phyloP scores from a whole-genome alignment of 2,797 vertebrate species.

The Picus viridis region DNA sequence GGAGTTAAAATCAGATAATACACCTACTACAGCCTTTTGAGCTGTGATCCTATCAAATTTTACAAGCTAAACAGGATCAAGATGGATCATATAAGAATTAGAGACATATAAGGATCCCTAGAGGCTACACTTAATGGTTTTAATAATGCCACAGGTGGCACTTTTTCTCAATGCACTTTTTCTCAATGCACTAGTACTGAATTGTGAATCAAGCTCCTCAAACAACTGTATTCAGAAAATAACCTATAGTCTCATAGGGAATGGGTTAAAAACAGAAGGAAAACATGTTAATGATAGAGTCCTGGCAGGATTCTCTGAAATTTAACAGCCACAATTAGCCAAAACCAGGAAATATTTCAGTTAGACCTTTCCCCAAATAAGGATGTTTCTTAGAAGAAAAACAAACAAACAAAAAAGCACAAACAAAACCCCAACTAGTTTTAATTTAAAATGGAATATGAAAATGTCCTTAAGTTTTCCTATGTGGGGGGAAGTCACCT shows the following conservation, averaged over 20 bases:
- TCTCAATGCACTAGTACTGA: not conserved
- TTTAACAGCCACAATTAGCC: not conserved
- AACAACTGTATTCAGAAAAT: not conserved
- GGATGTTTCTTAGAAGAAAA: not conserved
- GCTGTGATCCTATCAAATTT: not conserved
- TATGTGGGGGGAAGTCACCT: not conserved
- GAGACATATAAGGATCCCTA: not conserved
- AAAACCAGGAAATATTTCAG: not conserved
- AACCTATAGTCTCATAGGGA: not conserved
- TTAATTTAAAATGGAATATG: not conserved
- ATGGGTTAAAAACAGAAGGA: not conserved
- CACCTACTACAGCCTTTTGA: not conserved
- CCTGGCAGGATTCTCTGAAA: not conserved
- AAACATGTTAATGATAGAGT: not conserved
- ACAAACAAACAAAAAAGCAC: not conserved
- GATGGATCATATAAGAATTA: not conserved
- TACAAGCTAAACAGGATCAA: conserved; percentile 5
- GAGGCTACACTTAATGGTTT: not conserved
- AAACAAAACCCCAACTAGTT: not conserved
- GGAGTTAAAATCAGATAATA: conserved; percentile 8
- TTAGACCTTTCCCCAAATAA: not conserved
- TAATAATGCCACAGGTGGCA: not conserved
- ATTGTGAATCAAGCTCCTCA: not conserved
- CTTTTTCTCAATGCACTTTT: not conserved
- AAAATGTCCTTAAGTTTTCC: not conserved